A percentile compares a stretch with the other conserved stretches of the same genome.
Conservation (phyloP, 2,888 invertebrate genomes). For the Ennomos erosarius region DNA sequence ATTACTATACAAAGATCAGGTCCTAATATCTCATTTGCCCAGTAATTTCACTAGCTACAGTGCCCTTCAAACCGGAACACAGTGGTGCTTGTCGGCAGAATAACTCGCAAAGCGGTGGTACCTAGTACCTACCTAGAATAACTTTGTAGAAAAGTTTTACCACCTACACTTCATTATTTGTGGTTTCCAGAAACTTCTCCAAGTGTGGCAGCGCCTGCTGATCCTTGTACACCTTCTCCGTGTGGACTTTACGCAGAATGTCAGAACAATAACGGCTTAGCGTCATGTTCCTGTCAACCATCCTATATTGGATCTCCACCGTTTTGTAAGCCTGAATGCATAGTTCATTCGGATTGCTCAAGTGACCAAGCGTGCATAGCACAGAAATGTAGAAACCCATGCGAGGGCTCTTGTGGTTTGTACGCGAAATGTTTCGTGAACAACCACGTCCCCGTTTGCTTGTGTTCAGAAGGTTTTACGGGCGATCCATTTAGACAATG, state of each 20-base stretch:
- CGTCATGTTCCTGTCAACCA: conserved; percentile 89
- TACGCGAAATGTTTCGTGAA: conserved; percentile 88
- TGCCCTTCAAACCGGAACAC: no score
- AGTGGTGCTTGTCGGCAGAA: no score
- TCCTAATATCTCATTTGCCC: no score
- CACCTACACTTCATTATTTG: conserved; percentile 2
- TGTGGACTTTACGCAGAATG: conserved; percentile 91
- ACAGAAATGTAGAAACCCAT: conserved; percentile 89
- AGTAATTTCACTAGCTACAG: no score
- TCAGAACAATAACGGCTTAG: conserved; percentile 88
- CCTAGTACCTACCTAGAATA: no score
- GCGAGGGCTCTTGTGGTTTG: conserved; percentile 88
- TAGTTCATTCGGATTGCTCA: conserved; percentile 87
- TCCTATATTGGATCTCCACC: conserved; percentile 88
- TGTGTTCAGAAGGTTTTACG: conserved; percentile 87
- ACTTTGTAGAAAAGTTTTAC: no score
- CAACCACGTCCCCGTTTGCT: conserved; percentile 90
- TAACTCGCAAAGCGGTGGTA: no score
- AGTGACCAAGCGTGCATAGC: conserved; percentile 87
- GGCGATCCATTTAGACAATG: conserved; percentile 91
- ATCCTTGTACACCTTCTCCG: conserved; percentile 90
- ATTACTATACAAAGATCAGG: no score
- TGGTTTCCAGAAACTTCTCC: conserved; percentile 62
- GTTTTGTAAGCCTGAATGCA: conserved; percentile 87
- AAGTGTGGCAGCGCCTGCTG: conserved; percentile 64